Evolutionary conservation across 2,888 invertebrate species (phyloP), one percentile per base, ranked within the genome.

Genomic region (Ormyrus thymus): DNA sequence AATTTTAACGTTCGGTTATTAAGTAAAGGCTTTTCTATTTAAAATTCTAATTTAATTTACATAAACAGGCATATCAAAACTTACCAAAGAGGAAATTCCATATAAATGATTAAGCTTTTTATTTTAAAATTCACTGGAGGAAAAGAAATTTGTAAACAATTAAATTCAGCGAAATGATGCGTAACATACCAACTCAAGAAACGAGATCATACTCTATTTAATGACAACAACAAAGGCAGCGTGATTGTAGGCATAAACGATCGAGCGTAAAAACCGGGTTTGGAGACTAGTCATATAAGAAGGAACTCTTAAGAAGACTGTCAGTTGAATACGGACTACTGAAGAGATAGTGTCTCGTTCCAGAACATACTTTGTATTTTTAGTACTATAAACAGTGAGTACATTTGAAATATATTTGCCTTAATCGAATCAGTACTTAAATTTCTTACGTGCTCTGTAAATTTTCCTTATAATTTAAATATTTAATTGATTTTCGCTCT

Each of bases 241-340:
- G 50, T 70, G 65, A 78, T 64, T 55, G 64, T 68, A 45, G 56
- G 74, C 43, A 45, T 62, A 56, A 76, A 76, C 62, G 73, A 66
- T 76, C 59, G 15, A 81, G 72, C 66, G 69, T 76, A 56, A 78
- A 78, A 65, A 15, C 77, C 68, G 29, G 50, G 51, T 53, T 68
- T 53, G 13, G 43, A 71, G 58, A 46, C 62, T 64, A 61, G 55
- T 69, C 50, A 65, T 81, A 81, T 81, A 81, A 81, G 75, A 73
- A 76, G 81, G 76, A 73, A 72, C 69, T 45, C 61, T 73, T 15
- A 53, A 55, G 55, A 51, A 59, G 45, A 46, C 43, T n/a, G 59
- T 81, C 81, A 81, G 81, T 81, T 48, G 69, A 43, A 55, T 61
- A 61, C 55, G 59, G 76, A 70, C 81, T 59, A 48, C 70, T 70